phyloP scores from a whole-genome alignment of 1,140 invertebrate species.

The Stegodyphus mimosarum region DNA sequence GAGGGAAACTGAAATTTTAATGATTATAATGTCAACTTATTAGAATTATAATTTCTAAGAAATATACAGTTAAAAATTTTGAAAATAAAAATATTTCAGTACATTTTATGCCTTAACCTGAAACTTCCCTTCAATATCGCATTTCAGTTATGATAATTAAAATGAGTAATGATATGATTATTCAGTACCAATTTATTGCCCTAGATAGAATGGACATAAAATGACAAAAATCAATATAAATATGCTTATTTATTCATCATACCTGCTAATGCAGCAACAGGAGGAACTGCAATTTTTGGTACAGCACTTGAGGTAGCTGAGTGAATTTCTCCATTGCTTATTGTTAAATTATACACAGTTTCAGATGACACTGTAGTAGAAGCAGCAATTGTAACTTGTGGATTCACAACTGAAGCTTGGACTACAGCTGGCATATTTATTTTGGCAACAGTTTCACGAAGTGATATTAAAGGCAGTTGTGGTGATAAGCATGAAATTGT shows the following conservation, averaged over 20 bases:
- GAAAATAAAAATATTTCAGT: too few species aligned
- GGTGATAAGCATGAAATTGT: conserved; percentile 35
- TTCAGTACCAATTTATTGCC: too few species aligned
- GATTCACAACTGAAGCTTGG: background rate
- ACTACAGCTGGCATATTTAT: conserved; percentile 52
- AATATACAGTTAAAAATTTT: too few species aligned
- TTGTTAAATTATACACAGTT: conserved; percentile 41
- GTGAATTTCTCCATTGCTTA: conserved; percentile 59
- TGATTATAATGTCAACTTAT: too few species aligned
- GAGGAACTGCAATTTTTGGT: conserved; percentile 48
- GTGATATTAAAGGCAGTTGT: conserved; percentile 46
- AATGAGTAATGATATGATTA: too few species aligned
- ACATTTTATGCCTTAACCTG: too few species aligned
- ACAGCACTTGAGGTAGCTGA: conserved; percentile 9
- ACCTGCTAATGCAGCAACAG: conserved; percentile 47
- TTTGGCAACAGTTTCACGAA: conserved; percentile 51
- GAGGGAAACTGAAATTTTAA: too few species aligned
- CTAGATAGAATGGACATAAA: too few species aligned
- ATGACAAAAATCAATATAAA: too few species aligned
- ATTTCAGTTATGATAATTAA: too few species aligned
- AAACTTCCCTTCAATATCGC: too few species aligned
- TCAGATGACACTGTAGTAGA: conserved; percentile 22
- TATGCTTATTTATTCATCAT: background rate
- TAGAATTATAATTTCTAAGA: too few species aligned
- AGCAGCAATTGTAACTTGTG: conserved; percentile 16